phyloP scores from a whole-genome alignment of 64 coral and sea anemone genomes.

The Montipora efflorescens region DNA sequence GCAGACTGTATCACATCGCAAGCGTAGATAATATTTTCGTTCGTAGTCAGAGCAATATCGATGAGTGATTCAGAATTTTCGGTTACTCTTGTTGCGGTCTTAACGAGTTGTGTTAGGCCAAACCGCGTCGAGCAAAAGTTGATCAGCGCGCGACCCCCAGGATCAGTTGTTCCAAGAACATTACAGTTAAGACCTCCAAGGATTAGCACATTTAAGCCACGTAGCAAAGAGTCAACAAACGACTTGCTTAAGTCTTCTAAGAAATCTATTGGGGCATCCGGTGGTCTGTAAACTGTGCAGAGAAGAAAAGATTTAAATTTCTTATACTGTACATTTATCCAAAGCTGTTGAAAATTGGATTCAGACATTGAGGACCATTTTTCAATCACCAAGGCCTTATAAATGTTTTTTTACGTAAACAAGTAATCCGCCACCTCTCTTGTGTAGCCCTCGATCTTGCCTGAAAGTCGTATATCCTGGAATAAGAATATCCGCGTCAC shows the following conservation, averaged over 20 bases:
- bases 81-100: too few species aligned
- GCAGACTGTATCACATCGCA: too few species aligned
- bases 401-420: constrained; percentile 43
- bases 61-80: too few species aligned
- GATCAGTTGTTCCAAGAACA: too few species aligned
- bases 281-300: constrained; percentile 45
- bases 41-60: too few species aligned
- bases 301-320: constrained; percentile 43
- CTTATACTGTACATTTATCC: constrained; percentile 55
- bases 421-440: constrained; percentile 31
- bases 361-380: constrained; percentile 17
- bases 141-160: too few species aligned
- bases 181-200: too few species aligned
- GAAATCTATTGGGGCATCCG: neutral
- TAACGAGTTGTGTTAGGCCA: too few species aligned
- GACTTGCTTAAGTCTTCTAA: neutral
- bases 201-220: too few species aligned
- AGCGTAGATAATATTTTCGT: too few species aligned
- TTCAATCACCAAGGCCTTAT: constrained; percentile 31
- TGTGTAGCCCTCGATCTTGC: constrained; percentile 53
- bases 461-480: constrained; percentile 30
- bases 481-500: constrained; percentile 2
- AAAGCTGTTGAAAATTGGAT: constrained; percentile 48
- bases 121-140: too few species aligned
- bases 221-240: neutral